Conservation (phyloP, 1,140 invertebrate species). For the Aphaenogaster floridana region DNA sequence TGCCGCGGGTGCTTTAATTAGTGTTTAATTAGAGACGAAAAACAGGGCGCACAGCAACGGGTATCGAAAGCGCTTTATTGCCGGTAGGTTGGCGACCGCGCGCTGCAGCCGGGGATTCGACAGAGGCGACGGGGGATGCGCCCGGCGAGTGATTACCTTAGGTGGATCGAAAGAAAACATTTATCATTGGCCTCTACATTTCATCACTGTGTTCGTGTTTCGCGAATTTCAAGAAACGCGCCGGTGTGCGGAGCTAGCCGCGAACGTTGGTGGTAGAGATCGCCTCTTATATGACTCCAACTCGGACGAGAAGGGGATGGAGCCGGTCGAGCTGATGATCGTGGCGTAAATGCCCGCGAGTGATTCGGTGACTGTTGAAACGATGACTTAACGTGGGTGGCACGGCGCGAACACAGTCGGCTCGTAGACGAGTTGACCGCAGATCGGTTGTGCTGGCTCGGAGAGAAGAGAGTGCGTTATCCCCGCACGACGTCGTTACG, state of each 20-base stretch:
- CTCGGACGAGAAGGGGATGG: background rate
- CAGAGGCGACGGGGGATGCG: slow-evolving; percentile 21
- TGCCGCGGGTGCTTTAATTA: slow-evolving; percentile 67
- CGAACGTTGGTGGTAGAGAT: background rate
- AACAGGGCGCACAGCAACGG: slow-evolving; percentile 3
- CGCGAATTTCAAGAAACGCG: background rate
- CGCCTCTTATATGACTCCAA: slow-evolving; percentile 25
- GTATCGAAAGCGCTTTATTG: slow-evolving; percentile 5
- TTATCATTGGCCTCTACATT: background rate
- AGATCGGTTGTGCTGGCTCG: background rate
- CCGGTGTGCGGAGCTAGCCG: background rate
- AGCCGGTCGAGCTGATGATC: slow-evolving; percentile 18
- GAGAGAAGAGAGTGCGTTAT: slow-evolving; percentile 12
- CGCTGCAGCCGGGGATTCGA: background rate
- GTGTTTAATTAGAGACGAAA: slow-evolving; percentile 68
- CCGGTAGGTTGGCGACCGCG: background rate
- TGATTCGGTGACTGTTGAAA: slow-evolving; percentile 22
- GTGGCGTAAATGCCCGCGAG: slow-evolving; percentile 33
- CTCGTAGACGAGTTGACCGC: background rate
- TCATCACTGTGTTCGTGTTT: background rate
- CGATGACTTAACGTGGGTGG: slow-evolving; percentile 44
- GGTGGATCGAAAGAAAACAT: slow-evolving; percentile 22
- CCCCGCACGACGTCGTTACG: slow-evolving; percentile 17
- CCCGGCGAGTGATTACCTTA: background rate
- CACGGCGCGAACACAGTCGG: background rate